Evolutionary conservation across 2,797 vertebrate genomes (phyloP).

Genomic region (Amblyopsis hoosieri): DNA sequence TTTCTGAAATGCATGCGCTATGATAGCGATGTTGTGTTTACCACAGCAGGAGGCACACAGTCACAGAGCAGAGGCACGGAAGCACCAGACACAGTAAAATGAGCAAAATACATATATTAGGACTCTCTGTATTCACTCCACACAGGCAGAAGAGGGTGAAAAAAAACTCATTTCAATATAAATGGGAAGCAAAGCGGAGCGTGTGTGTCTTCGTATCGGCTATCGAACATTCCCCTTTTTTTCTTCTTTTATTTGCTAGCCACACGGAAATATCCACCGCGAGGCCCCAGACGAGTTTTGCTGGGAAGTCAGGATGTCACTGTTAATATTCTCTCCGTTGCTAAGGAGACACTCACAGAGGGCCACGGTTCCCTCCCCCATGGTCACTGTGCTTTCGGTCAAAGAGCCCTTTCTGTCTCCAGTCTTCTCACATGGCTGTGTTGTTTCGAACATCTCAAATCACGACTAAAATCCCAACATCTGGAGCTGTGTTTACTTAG

Average conservation of each 20-base stretch:
- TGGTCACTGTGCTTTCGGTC: constrained; percentile 74
- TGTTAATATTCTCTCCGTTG: constrained; percentile 80
- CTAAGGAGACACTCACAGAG: constrained; percentile 78
- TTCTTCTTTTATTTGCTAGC: constrained; percentile 52
- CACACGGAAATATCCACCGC: constrained; percentile 71
- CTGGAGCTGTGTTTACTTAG: constrained; percentile 61
- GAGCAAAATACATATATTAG: constrained; percentile 85
- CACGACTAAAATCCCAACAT: constrained; percentile 63
- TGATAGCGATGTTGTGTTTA: constrained; percentile 82
- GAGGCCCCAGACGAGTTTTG: constrained; percentile 72
- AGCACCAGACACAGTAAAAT: constrained; percentile 79
- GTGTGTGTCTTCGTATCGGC: constrained; percentile 76
- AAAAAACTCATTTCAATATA: constrained; percentile 85
- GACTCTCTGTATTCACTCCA: constrained; percentile 74
- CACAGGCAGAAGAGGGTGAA: constrained; percentile 42
- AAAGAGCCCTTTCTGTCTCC: constrained; percentile 76
- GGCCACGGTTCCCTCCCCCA: constrained; percentile 71
- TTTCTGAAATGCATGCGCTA: constrained; percentile 80
- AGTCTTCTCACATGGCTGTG: constrained; percentile 55
- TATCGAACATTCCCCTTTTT: constrained; percentile 74
- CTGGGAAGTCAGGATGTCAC: constrained; percentile 80
- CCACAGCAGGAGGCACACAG: constrained; percentile 80
- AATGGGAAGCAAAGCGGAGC: constrained; percentile 79
- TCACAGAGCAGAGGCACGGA: constrained; percentile 69
- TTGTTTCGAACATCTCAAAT: constrained; percentile 75